Base-by-base conservation (phyloP, 2,797 vertebrate species). In the Acanthurus leucopareius region DNA sequence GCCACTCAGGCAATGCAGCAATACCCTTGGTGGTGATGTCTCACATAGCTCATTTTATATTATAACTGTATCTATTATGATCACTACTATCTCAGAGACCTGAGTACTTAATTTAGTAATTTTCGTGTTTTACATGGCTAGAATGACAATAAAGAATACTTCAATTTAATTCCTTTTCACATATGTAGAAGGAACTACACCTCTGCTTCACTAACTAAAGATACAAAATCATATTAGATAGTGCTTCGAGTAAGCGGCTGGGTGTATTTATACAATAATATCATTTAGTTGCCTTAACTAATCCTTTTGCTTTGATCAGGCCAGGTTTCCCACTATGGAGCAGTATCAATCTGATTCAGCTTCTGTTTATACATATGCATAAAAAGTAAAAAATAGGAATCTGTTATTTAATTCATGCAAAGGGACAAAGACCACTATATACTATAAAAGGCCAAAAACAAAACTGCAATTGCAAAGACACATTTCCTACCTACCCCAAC, bases 401-500 rank as follows among this genome's bases (percentile, higher is more conserved):
- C n/a, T 44, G 16, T 16, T 17, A 19, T 69, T 51, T 25, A 40
- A 64, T 1, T 2, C 16, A 42, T 52, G 25, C 15, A 66, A 35
- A 32, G 5, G 28, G 28, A 32, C 28, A 4, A 32, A 32, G 28
- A 32, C 28, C 28, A 32, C 28, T 32, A 32, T 32, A 32, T 4
- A 32, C 28, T 32, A 32, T 32, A 32, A 32, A 2, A 32, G 28
- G 28, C 2, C 2, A 32, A 32, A 32, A 32, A 32, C 28, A 71
- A 44, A 54, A 32, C n/a, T 15, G 67, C 16, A 69, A 52, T 47
- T 53, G 22, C 22, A 54, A 22, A 8, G 35, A 68, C 40, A 70
- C 77, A 70, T 17, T 45, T 75, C 57, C 58, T 19, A 42, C 63
- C 20, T 62, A 70, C 72, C 73, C 69, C 22, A 69, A 61, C 59